Conservation (phyloP, 2,888 invertebrate genomes). For the Luffia ferchaultella region DNA sequence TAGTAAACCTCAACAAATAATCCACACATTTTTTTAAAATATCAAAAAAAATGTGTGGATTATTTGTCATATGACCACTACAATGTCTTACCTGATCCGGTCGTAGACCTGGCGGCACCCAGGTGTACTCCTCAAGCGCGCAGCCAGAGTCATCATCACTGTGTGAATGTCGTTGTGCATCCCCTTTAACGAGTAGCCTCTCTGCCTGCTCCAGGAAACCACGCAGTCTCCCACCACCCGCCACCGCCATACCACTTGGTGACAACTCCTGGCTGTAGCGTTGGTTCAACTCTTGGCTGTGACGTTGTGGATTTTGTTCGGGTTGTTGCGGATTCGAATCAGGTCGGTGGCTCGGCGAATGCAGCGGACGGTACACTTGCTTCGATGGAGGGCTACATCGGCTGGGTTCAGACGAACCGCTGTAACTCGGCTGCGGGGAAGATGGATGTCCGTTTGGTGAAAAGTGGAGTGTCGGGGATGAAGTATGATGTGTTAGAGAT, state of each 20-base stretch:
- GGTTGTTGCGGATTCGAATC: constrained; percentile 35
- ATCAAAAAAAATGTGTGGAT: too few species aligned
- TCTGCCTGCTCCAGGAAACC: constrained; percentile 61
- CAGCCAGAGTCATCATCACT: constrained; percentile 98
- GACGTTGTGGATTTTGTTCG: constrained; percentile 47
- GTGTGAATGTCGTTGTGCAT: constrained; percentile 87
- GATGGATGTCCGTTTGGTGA: constrained; percentile 44
- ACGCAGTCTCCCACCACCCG: constrained; percentile 38
- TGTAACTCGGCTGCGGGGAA: constrained; percentile 4
- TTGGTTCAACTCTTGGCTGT: constrained; percentile 20
- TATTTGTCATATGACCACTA: background rate
- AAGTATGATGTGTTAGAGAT: constrained; percentile 38
- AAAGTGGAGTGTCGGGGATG: constrained; percentile 50
- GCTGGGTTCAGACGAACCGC: constrained; percentile 9
- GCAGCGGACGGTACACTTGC: constrained; percentile 33
- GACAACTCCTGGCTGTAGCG: constrained; percentile 45
- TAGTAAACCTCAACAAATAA: too few species aligned
- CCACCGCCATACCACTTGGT: constrained; percentile 32
- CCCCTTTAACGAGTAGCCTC: constrained; percentile 68
- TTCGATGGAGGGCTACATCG: constrained; percentile 35
- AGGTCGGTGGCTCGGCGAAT: constrained; percentile 34
- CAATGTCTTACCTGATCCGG: constrained; percentile 86
- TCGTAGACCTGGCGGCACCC: constrained; percentile 95
- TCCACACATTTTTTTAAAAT: too few species aligned
- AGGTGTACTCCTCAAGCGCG: constrained; percentile 96